A percentile compares a stretch with the other conserved stretches of the same genome.
Conservation (phyloP, 2,888 invertebrate species). For the Drosophila subquinaria region DNA sequence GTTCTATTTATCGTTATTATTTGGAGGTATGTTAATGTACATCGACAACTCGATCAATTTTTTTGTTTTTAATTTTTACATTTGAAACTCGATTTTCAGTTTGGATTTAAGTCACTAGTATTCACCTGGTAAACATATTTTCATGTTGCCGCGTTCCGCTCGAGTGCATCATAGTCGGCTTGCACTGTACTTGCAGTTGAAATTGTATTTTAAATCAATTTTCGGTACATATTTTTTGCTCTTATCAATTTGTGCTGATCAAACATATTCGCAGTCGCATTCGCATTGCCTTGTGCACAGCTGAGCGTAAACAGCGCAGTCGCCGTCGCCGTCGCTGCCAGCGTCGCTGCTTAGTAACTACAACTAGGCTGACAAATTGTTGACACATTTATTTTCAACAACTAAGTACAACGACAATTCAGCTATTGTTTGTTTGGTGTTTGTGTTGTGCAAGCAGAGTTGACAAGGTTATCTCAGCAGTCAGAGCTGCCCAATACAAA, state of each 20-base stretch:
- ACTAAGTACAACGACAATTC: conserved; percentile 20
- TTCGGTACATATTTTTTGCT: conserved; percentile 13
- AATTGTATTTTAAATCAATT: conserved; percentile 14
- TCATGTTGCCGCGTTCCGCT: neutral
- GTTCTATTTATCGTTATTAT: no score
- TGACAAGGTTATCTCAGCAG: conserved; percentile 66
- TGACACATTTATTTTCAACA: conserved; percentile 61
- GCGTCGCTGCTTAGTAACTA: conserved; percentile 56
- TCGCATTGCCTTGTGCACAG: conserved; percentile 55
- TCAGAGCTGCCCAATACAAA: conserved; percentile 47
- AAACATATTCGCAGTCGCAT: conserved; percentile 22
- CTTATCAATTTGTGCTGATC: conserved; percentile 36
- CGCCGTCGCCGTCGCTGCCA: conserved; percentile 21
- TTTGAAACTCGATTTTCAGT: no score
- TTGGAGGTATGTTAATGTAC: no score
- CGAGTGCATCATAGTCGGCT: conserved; percentile 1
- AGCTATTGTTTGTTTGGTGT: conserved; percentile 27
- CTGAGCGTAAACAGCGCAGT: conserved; percentile 49
- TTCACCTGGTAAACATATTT: neutral
- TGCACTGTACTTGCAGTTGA: neutral
- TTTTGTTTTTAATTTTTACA: no score
- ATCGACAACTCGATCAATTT: no score
- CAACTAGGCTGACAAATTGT: conserved; percentile 68
- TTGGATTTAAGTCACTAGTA: neutral
- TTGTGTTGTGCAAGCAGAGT: conserved; percentile 47